A percentile compares a stretch with the other conserved stretches of the same genome.
Evolutionary conservation across 2,888 invertebrate species (phyloP).

Genomic region (Boloria euphrosyne): DNA sequence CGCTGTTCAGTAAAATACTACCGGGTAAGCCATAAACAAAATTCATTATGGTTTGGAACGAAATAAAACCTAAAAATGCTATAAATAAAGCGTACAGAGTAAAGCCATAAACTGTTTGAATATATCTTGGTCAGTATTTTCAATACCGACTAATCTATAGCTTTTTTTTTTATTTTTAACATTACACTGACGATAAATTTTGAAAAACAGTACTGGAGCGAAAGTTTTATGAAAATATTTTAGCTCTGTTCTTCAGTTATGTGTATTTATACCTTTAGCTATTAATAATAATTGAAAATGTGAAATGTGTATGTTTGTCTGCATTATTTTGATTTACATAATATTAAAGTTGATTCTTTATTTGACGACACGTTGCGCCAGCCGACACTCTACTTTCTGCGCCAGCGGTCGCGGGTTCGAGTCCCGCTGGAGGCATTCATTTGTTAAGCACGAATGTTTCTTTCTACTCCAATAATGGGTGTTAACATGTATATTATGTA

Average conservation of each 20-base stretch:
- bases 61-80: conserved; percentile 42
- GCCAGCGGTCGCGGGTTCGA: no score
- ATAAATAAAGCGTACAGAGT: conserved; percentile 45
- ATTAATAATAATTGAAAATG: no score
- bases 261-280: not conserved
- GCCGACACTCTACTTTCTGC: no score
- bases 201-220: conserved; percentile 6
- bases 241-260: conserved; percentile 3
- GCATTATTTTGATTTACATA: no score
- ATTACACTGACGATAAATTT: conserved; percentile 37
- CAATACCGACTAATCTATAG: conserved; percentile 46
- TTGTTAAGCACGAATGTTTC: no score
- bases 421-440: no score
- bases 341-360: no score
- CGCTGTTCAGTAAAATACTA: conserved; percentile 31
- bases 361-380: no score
- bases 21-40: conserved; percentile 46
- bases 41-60: conserved; percentile 46
- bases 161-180: conserved; percentile 37
- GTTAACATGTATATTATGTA: no score
- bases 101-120: conserved; percentile 46
- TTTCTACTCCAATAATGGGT: no score
- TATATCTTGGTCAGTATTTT: conserved; percentile 50
- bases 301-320: no score
- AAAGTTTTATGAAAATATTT: conserved; percentile 8